Evolutionary conservation across 1,140 invertebrate species (phyloP).

Genomic region (Drosophila chauvacae): DNA sequence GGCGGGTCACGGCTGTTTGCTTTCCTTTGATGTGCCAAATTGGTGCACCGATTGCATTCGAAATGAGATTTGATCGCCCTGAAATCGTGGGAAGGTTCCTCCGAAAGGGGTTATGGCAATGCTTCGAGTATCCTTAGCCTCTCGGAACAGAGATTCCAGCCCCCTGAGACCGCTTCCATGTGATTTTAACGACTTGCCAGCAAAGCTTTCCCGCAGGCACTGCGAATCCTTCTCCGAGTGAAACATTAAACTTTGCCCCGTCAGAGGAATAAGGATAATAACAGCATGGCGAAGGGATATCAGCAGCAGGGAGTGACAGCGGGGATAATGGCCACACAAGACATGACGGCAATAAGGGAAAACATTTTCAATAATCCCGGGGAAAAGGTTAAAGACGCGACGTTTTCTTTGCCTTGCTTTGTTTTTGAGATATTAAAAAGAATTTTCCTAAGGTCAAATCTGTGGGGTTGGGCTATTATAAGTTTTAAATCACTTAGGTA

Average conservation of each 20-base stretch:
- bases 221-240: constrained; percentile 19
- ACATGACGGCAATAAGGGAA: constrained; percentile 40
- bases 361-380: constrained; percentile 40
- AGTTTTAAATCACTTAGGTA: background rate
- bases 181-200: constrained; percentile 50
- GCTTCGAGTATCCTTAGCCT: background rate
- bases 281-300: constrained; percentile 19
- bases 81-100: constrained; percentile 20
- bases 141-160: background rate
- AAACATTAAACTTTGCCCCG: constrained; percentile 55
- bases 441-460: constrained; percentile 2
- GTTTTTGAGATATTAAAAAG: constrained; percentile 7
- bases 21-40: constrained; percentile 43
- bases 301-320: constrained; percentile 16
- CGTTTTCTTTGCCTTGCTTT: background rate
- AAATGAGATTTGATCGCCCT: constrained; percentile 36
- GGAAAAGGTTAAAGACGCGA: constrained; percentile 13
- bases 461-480: background rate
- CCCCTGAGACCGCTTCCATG: constrained; percentile 34
- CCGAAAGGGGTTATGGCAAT: background rate
- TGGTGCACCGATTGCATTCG: constrained; percentile 48
- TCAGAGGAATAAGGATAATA: constrained; percentile 21
- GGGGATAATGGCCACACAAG: constrained; percentile 42
- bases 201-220: constrained; percentile 35
- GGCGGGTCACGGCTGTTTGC: constrained; percentile 19